Evolutionary conservation across 2,888 invertebrate species (phyloP).

Genomic region (Drosophila anceps): DNA sequence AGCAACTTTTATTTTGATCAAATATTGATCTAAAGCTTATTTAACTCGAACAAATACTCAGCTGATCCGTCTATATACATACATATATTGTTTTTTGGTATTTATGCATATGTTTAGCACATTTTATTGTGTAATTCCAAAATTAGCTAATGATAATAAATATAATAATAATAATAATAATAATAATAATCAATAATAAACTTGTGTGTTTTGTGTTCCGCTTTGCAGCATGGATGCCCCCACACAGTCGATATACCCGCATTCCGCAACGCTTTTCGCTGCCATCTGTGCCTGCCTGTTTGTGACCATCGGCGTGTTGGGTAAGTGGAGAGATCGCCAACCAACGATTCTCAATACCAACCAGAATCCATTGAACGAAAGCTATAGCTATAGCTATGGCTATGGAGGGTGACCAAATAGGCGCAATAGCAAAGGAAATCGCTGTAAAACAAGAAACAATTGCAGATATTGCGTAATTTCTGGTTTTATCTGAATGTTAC

Average conservation of each 20-base stretch:
- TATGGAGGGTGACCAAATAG: neutral
- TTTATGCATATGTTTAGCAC: conserved; percentile 1
- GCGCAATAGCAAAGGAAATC: neutral
- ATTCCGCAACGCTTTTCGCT: conserved; percentile 91
- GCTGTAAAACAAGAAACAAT: neutral
- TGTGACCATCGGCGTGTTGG: conserved; percentile 91
- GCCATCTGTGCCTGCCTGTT: conserved; percentile 92
- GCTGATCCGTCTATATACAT: neutral
- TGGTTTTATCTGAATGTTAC: too few species aligned
- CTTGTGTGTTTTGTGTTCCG: conserved; percentile 13
- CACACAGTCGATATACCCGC: conserved; percentile 87
- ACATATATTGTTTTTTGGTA: neutral
- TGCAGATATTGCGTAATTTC: neutral
- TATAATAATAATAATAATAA: neutral
- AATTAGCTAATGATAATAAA: neutral
- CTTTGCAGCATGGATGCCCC: conserved; percentile 65
- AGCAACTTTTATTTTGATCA: too few species aligned
- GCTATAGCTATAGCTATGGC: too few species aligned
- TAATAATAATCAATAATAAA: neutral
- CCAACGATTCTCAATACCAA: neutral
- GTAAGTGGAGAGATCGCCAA: conserved; percentile 86
- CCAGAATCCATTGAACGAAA: neutral
- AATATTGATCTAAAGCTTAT: neutral
- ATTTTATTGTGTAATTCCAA: conserved; percentile 11
- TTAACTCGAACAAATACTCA: neutral